Evolutionary conservation across 2,797 vertebrate genomes (phyloP), one percentile per base, ranked within the genome.

Genomic region (Hemitrygon akajei): DNA sequence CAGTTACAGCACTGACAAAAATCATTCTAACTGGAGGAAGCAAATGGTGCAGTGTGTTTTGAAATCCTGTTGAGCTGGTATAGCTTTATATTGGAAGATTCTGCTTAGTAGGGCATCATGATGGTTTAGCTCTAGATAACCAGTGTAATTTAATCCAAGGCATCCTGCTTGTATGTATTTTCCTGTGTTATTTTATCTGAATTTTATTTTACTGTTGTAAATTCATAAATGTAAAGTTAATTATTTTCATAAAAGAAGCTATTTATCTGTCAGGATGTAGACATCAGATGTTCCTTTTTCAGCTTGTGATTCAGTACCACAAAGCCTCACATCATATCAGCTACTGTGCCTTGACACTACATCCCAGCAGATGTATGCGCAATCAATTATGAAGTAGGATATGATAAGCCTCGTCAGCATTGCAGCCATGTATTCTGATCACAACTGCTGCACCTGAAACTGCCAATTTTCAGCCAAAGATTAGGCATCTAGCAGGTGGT

Each of bases 321-420:
- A 58, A 27, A 84, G 1, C 27, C 27, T 58, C 47, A 40, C 18
- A 37, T 81, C 34, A 81, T 34, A 14, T 84, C 56, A 84, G 18
- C 47, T 84, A 84, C n/a, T 27, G 47, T 82, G 22, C 47, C 82
- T 84, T 56, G 82, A 58, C 47, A 84, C 82, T 47, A 20, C 40
- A 84, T 84, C 82, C 82, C 82, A 58, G 47, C 82, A 84, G 40
- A 84, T 84, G 40, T 11, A 56, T 58, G 82, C 47, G 58, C 40
- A 84, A 56, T 58, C 22, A 84, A 84, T 84, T 84, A 58, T 56
- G 82, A 84, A 84, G 40, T 84, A 84, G 82, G 82, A 84, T 47
- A 60, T 58, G 40, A 84, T 84, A 84, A 84, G 47, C 56, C 82
- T 84, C 82, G 58, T 84, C 56, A 47, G 82, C 20, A 84, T 84